Evolutionary conservation across 2,797 vertebrate species (phyloP), one percentile per base, ranked within the genome.

Genomic region (Nannoperca obscura): DNA sequence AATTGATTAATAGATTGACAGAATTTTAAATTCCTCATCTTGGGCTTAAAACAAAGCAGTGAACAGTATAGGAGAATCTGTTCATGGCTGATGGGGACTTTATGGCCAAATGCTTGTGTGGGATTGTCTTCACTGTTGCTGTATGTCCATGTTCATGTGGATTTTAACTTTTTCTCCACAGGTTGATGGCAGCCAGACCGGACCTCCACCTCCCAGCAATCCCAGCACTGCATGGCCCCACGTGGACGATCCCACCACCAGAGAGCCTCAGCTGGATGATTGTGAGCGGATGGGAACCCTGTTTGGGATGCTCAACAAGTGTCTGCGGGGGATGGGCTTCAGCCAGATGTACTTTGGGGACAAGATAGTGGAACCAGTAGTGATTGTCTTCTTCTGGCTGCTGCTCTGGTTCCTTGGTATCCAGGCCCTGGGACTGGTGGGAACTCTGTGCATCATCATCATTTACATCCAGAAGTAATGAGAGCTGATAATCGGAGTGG

Each of bases 391-490:
- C 91, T 99, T 99, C 91, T 99, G 97, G 97, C 73, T 96, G 67
- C 96, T 99, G 93, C 95, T 99, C 55, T 98, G 98, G 97, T 99
- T 99, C 89, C 95, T 99, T 58, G 98, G 98, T 11, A 91, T 99
- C 17, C 97, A 98, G 91, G 97, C 98, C 30, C 93, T 99, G 57
- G 97, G 97, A 74, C 95, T 99, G 12, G 98, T 99, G 78, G 97
- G 97, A 81, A 96, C 97, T 78, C 94, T 99, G 83, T 99, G 97
- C 94, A 96, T 99, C 90, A 96, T 99, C 85, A 97, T 99, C 92
- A 97, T 99, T 94, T 98, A 97, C 89, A 97, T 99, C 74, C 98
- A 99, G 80, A 96, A 98, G 88, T 97, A 93, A 87, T 6, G 10
- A 46, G 17, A 58, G 40, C 8, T 2, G 68, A 44, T 1, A 1